A percentile compares a stretch with the other conserved stretches of the same genome.
These are phyloP conservation scores for Neoniphon sammara DNA, from an alignment of 2,797 vertebrate species.

Conservation along the genomic window DNA sequence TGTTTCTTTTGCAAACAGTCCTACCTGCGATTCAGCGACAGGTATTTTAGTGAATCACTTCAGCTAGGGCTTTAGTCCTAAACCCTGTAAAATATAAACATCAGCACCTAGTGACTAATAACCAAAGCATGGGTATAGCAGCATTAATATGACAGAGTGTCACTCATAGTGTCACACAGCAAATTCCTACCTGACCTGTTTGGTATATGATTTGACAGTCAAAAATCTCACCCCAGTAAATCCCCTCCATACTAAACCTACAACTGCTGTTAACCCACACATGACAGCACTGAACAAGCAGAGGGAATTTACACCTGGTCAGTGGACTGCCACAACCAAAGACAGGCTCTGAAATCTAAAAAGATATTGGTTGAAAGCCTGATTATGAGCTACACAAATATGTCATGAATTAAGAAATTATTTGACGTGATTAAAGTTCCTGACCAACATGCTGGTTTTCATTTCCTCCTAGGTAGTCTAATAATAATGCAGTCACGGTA, in stretches of 20 bases:
- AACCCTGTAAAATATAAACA: not conserved
- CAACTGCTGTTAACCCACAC: not conserved
- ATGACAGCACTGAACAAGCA: not conserved
- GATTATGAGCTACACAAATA: too few species aligned
- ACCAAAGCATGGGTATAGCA: not conserved
- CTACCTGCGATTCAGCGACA: not conserved
- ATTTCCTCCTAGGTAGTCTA: constrained; percentile 12
- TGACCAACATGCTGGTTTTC: not conserved
- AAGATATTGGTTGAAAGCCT: too few species aligned
- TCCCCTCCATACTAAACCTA: not conserved
- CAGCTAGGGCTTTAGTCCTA: not conserved
- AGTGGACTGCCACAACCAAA: not conserved
- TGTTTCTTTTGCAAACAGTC: not conserved
- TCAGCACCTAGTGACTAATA: not conserved
- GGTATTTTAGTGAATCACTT: not conserved
- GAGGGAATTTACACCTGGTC: not conserved
- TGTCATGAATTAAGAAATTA: not conserved
- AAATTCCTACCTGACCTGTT: not conserved
- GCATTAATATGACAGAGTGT: not conserved
- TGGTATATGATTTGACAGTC: constrained; percentile 11
- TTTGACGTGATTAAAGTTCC: constrained; percentile 31
- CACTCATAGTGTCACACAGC: not conserved
- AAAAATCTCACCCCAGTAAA: not conserved
- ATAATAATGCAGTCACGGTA: constrained; percentile 27
- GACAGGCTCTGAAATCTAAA: constrained; percentile 7